Evolutionary conservation across 2,113 vertebrate genomes (phyloP).

Genomic region (Alosa alosa): DNA sequence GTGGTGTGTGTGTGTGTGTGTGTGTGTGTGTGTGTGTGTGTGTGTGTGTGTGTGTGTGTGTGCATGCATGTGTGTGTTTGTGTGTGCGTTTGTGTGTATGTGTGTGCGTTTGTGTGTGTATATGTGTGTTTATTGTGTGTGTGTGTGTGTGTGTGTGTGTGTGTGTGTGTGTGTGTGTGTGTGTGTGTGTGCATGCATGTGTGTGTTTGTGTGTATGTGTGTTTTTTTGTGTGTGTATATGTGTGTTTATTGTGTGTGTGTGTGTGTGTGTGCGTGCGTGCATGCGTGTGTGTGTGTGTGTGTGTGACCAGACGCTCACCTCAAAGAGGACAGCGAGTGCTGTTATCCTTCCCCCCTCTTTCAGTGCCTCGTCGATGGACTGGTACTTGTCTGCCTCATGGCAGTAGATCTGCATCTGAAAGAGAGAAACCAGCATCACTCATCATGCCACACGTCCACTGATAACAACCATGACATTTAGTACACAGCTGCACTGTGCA

Average conservation of each 20-base stretch:
- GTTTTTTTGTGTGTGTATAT: no score
- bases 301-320: conserved; percentile 65
- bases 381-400: conserved; percentile 79
- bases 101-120: neutral
- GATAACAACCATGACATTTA: neutral
- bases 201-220: no score
- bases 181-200: neutral
- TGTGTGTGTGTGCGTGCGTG: neutral
- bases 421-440: neutral
- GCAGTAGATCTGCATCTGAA: conserved; percentile 94
- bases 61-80: neutral
- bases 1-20: neutral
- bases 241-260: neutral
- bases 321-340: conserved; percentile 89
- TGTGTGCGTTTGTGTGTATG: no score
- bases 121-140: neutral
- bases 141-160: no score
- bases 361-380: conserved; percentile 83
- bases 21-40: no score
- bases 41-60: no score
- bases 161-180: no score
- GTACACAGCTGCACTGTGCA: neutral
- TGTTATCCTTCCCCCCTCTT: conserved; percentile 81
- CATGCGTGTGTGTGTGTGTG: neutral
- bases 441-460: neutral